These are phyloP conservation scores for Chrysomallon squamiferum DNA, from an alignment of 1,140 invertebrate genomes.

Conservation along the genomic window DNA sequence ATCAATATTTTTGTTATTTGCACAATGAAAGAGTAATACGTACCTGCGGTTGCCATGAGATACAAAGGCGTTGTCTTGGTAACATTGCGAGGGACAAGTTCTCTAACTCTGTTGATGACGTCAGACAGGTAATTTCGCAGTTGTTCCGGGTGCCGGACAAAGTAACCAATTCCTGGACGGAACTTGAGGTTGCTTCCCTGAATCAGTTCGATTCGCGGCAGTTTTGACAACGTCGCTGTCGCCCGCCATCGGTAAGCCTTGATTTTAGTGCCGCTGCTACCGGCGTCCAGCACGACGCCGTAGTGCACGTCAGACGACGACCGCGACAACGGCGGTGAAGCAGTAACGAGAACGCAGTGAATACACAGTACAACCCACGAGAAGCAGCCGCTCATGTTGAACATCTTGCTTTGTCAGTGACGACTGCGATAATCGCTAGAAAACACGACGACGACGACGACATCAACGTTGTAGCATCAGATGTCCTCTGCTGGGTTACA, in stretches of 20 bases:
- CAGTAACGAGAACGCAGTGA: no score
- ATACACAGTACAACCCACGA: no score
- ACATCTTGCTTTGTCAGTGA: no score
- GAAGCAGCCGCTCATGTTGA: no score
- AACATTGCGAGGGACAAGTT: conserved; percentile 45
- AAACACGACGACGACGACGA: no score
- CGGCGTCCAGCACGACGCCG: conserved; percentile 49
- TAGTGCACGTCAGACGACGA: conserved; percentile 12
- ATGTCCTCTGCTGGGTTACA: no score
- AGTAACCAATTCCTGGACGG: conserved; percentile 37
- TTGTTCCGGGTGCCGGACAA: conserved; percentile 17
- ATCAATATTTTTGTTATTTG: no score
- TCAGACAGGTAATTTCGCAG: conserved; percentile 30
- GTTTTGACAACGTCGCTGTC: neutral
- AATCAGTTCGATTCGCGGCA: conserved; percentile 25
- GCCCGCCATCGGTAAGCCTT: conserved; percentile 40
- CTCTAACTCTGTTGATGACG: conserved; percentile 41
- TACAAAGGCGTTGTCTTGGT: conserved; percentile 57
- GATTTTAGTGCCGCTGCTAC: conserved; percentile 51
- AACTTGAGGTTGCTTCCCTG: conserved; percentile 22
- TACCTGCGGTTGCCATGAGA: conserved; percentile 67
- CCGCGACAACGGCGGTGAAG: no score
- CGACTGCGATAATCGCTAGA: no score
- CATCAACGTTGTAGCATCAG: no score
- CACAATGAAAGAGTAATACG: no score